Evolutionary conservation across 2,888 invertebrate genomes (phyloP).

Genomic region (Digitonthophagus gazella): DNA sequence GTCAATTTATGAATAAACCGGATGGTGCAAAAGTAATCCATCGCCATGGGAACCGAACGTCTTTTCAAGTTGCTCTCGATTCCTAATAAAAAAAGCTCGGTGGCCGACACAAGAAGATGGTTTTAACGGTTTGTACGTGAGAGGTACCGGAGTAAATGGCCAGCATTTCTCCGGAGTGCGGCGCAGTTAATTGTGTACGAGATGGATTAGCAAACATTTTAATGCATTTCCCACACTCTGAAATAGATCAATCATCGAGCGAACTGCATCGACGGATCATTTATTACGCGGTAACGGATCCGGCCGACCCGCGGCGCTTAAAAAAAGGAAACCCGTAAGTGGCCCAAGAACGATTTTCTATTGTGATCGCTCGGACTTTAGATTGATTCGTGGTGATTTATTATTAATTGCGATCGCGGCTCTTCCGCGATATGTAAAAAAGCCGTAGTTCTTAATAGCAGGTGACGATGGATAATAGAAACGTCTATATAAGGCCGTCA

Average conservation of each 20-base stretch:
- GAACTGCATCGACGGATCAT: not conserved
- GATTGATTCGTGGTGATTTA: not conserved
- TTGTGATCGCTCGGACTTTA: not conserved
- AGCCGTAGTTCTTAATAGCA: not conserved
- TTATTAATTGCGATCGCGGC: not conserved
- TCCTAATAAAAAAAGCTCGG: not conserved
- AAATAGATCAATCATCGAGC: slow-evolving; percentile 12
- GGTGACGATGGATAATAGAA: not conserved
- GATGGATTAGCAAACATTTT: slow-evolving; percentile 12
- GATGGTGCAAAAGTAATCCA: not conserved
- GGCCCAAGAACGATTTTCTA: not conserved
- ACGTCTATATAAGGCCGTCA: not conserved
- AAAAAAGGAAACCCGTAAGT: not conserved
- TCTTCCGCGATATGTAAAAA: not conserved
- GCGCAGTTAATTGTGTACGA: slow-evolving; percentile 9
- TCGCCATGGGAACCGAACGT: not conserved
- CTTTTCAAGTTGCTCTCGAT: not conserved
- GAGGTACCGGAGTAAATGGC: not conserved
- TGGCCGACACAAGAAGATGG: not conserved
- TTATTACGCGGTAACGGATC: not conserved
- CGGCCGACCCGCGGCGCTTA: not conserved
- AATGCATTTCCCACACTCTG: slow-evolving; percentile 15
- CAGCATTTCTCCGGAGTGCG: not conserved
- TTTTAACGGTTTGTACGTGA: not conserved
- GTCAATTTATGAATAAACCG: not conserved